These are phyloP conservation scores for Toxotes lorentzi DNA, from an alignment of 2,797 vertebrate genomes.

Conservation along the genomic window DNA sequence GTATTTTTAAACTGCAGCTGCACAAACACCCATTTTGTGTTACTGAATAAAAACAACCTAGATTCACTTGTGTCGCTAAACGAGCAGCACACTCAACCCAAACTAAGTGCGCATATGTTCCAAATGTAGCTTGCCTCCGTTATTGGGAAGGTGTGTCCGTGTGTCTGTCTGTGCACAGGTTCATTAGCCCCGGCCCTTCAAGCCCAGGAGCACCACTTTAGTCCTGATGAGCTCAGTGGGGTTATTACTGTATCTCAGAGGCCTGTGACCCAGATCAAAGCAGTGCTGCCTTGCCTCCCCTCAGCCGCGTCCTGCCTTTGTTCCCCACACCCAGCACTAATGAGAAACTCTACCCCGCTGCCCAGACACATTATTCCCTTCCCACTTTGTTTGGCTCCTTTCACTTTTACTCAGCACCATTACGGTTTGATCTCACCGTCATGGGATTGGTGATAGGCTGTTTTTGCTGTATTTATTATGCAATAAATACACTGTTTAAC, in stretches of 20 bases:
- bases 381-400: slow-evolving; percentile 66
- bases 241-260: slow-evolving; percentile 80
- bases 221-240: slow-evolving; percentile 81
- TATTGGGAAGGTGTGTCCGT: slow-evolving; percentile 57
- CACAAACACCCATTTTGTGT: slow-evolving; percentile 48
- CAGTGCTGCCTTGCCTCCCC: slow-evolving; percentile 58
- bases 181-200: slow-evolving; percentile 76
- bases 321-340: slow-evolving; percentile 76
- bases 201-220: slow-evolving; percentile 79
- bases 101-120: slow-evolving; percentile 45
- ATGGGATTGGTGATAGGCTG: slow-evolving; percentile 26
- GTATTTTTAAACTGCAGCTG: slow-evolving; percentile 68
- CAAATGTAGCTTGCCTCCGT: slow-evolving; percentile 36
- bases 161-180: slow-evolving; percentile 69
- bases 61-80: slow-evolving; percentile 59
- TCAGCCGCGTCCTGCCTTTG: slow-evolving; percentile 71
- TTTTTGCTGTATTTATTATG: slow-evolving; percentile 35
- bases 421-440: slow-evolving; percentile 59
- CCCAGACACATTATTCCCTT: slow-evolving; percentile 67
- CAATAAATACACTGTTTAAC: slow-evolving; percentile 14
- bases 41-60: slow-evolving; percentile 49
- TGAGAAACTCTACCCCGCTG: slow-evolving; percentile 77
- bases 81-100: slow-evolving; percentile 50
- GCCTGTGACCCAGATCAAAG: slow-evolving; percentile 84
- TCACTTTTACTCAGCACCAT: slow-evolving; percentile 57